Conservation (phyloP, 2,113 vertebrate species). For the Dasyornis broadbenti region DNA sequence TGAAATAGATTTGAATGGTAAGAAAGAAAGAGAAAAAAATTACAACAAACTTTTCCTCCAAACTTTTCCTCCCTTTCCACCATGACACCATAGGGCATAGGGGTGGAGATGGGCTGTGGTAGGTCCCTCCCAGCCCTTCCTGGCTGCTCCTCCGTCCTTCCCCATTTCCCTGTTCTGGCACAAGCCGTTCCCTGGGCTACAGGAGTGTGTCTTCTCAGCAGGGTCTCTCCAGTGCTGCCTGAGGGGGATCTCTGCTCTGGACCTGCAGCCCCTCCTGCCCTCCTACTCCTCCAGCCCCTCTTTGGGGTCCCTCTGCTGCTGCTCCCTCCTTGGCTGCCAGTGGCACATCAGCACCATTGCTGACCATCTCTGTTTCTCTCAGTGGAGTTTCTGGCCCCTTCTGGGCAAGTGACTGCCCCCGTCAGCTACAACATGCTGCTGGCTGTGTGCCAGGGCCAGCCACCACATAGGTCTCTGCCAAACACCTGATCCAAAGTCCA, state of each 20-base stretch:
- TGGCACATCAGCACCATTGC: not conserved
- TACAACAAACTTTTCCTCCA: not conserved
- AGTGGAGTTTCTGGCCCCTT: not conserved
- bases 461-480: not conserved
- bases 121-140: not conserved
- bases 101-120: rapidly evolving
- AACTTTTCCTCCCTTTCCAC: not conserved
- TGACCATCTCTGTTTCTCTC: not conserved
- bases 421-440: rapidly evolving
- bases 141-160: rapidly evolving
- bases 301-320: not conserved
- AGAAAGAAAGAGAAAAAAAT: not conserved
- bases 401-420: too few relatives aligned
- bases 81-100: rapidly evolving
- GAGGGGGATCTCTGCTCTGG: not conserved
- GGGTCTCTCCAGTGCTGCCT: not conserved
- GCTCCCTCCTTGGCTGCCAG: not conserved
- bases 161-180: not conserved
- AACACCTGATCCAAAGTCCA: not conserved
- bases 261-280: not conserved
- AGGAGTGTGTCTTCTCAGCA: not conserved
- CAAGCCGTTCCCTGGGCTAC: not conserved
- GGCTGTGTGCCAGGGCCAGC: not conserved
- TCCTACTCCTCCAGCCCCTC: not conserved
- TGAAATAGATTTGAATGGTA: not conserved